Evolutionary conservation across 2,113 vertebrate species (phyloP).

Genomic region (Platysteira castanea): DNA sequence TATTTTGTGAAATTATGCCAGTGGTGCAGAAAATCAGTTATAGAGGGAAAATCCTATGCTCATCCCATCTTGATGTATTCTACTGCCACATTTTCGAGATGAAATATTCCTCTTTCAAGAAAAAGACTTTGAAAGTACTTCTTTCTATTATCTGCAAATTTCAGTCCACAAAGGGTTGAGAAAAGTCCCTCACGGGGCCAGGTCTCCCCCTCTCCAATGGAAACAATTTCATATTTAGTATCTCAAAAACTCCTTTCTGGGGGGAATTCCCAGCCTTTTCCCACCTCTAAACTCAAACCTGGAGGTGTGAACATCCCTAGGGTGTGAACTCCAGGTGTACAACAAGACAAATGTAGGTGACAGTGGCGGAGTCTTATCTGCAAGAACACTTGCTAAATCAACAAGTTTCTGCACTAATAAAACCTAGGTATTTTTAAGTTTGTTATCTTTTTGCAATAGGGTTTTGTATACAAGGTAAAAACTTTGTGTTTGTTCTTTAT

Average conservation of each 20-base stretch:
- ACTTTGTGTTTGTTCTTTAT: not conserved
- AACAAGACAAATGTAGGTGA: not conserved
- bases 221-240: not conserved
- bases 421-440: not conserved
- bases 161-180: not conserved
- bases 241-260: not conserved
- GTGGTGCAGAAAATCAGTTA: not conserved
- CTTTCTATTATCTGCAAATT: not conserved
- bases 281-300: not conserved
- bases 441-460: not conserved
- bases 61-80: not conserved
- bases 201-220: accelerated
- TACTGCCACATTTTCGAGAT: not conserved
- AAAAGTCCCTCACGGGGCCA: not conserved
- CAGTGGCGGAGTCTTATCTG: not conserved
- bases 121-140: not conserved
- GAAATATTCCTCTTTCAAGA: not conserved
- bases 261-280: not conserved
- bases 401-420: not conserved
- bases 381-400: not conserved
- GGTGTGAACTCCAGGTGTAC: not conserved
- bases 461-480: not conserved
- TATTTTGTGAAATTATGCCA: not conserved
- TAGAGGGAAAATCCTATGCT: not conserved
- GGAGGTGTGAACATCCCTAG: not conserved